Base-by-base conservation (phyloP, 2,113 vertebrate genomes). In the Phalacrocorax aristotelis region DNA sequence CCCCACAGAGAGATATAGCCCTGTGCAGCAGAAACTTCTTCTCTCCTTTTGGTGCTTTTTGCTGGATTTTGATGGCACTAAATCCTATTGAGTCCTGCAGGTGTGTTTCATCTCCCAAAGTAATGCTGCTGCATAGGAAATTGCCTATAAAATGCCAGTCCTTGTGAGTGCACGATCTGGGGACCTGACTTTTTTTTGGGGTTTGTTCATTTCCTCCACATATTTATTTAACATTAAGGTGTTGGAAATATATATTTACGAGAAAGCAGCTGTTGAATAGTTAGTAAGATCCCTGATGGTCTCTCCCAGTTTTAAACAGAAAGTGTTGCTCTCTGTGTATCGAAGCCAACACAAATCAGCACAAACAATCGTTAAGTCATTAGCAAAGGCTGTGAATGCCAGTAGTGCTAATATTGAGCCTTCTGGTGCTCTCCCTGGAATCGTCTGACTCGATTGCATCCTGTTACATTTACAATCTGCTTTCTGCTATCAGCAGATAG, bases 391-490 rank as follows among this genome's bases (percentile, higher is more conserved):
- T 89, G 90, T 14, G 74, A 90, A 83, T 87, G 62, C 86, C 91
- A 93, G 54, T 94, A 86, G 85, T 86, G 91, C 97, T 83, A 92
- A 95, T 95, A 97, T 66, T 93, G 93, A 97, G 94, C 96, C 96
- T 98, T 93, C 97, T 98, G 98, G 93, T 95, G 36, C 81, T 94
- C 94, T 97, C 96, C n/a, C 62, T 83, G 91, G 96, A 89, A 96
- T 96, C 84, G 58, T 97, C 94, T 97, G 97, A 92, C 97, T 97
- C 23, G 26, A 94, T 49, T 97, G 96, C 96, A 66, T 98, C 94
- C 92, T 27, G 86, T 95, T 96, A 97, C 87, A 90, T 96, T 97
- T 87, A 55, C 98, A 98, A 97, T 98, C 98, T 98, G 98, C 97
- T 98, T 97, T 97, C 93, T 97, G 95, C 95, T 97, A 70, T 96